Evolutionary conservation across 2,113 vertebrate genomes (phyloP).

Genomic region (Gopherus flavomarginatus): DNA sequence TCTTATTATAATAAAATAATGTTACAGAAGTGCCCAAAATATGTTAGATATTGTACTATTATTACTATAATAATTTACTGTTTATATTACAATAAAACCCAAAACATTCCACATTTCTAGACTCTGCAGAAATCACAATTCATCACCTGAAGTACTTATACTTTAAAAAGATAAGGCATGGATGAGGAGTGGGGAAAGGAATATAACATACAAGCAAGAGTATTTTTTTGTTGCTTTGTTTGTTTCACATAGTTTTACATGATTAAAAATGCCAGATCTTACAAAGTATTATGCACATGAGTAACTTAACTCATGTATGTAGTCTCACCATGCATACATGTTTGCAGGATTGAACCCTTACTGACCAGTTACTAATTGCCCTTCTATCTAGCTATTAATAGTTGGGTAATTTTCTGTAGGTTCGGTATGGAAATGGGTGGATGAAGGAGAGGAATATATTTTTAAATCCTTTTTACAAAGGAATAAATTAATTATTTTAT

Average conservation of each 20-base stretch:
- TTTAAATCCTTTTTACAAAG: background rate
- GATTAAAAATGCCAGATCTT: background rate
- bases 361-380: background rate
- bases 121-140: fast-evolving
- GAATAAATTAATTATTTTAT: background rate
- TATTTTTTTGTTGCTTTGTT: background rate
- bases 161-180: background rate
- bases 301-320: background rate
- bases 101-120: background rate
- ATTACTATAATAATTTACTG: background rate
- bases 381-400: background rate
- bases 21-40: background rate
- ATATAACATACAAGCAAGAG: background rate
- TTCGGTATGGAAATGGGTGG: background rate
- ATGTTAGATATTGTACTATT: fast-evolving
- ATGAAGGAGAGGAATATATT: background rate
- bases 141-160: background rate
- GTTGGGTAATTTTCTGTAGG: background rate
- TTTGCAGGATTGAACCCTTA: background rate
- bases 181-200: background rate
- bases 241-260: background rate
- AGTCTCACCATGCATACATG: background rate
- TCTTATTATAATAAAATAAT: background rate
- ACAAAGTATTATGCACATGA: background rate
- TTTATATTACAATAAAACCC: background rate